Conservation (phyloP, 2,113 vertebrate species). For the Choloepus hoffmanni region DNA sequence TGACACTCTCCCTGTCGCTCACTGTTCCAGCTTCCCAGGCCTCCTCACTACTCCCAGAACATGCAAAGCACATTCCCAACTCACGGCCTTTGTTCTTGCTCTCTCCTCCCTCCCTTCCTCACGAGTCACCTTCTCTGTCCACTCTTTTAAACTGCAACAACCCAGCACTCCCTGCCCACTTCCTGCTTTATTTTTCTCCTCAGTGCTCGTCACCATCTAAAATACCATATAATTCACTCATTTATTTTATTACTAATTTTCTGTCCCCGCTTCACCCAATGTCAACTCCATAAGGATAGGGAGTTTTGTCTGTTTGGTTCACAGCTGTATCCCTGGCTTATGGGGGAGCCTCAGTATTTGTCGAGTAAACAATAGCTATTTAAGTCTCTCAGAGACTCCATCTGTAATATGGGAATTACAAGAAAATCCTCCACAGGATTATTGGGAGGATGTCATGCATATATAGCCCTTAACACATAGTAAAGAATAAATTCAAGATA, state of each 20-base stretch:
- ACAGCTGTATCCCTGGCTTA: not conserved
- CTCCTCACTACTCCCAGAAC: not conserved
- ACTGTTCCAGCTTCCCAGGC: not conserved
- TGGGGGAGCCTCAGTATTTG: not conserved
- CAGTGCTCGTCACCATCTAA: not conserved
- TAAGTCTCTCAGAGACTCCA: not conserved
- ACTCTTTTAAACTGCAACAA: not conserved
- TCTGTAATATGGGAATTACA: not conserved
- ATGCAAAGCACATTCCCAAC: not conserved
- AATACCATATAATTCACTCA: not conserved
- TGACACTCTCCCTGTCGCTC: not conserved
- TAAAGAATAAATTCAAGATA: not conserved
- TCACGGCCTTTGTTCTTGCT: not conserved
- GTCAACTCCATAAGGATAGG: not conserved
- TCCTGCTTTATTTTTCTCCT: constrained; percentile 19
- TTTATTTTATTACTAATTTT: not conserved
- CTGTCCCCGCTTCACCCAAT: not conserved
- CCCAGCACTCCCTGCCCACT: not conserved
- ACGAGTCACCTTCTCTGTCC: not conserved
- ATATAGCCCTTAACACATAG: not conserved
- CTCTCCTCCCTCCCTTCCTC: not conserved
- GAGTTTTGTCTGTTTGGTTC: constrained; percentile 14
- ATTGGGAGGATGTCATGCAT: not conserved
- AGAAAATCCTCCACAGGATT: not conserved
- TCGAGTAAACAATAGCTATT: not conserved